These are phyloP conservation scores for Cecidostiba fungosa DNA, from an alignment of 2,888 invertebrate genomes.

Conservation along the genomic window DNA sequence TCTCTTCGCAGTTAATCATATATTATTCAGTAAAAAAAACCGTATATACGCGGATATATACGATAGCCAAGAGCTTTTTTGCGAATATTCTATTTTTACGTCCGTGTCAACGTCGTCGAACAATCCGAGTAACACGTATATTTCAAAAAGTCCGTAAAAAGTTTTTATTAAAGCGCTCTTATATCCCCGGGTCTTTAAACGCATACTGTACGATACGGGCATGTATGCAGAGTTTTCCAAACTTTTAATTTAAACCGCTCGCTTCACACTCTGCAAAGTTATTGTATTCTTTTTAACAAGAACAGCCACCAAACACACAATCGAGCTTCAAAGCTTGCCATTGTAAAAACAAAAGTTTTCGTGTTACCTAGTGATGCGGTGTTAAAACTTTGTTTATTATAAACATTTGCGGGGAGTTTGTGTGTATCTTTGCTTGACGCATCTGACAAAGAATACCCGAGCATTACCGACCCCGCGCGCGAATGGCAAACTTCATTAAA, in stretches of 20 bases:
- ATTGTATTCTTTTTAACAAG: constrained; percentile 27
- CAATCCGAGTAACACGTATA: not conserved
- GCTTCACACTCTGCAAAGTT: constrained; percentile 17
- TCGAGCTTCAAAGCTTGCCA: not conserved
- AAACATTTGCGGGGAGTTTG: constrained; percentile 28
- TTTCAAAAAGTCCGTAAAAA: constrained; percentile 19
- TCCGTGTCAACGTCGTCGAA: not conserved
- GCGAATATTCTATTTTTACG: not conserved
- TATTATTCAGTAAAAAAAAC: no score
- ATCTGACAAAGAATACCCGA: constrained; percentile 34
- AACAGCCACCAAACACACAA: not conserved
- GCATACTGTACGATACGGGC: not conserved
- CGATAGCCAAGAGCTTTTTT: no score
- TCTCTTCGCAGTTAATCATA: no score
- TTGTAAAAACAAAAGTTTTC: constrained; percentile 46
- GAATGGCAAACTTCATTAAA: constrained; percentile 18
- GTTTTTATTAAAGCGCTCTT: constrained; percentile 24
- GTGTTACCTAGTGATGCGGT: not conserved
- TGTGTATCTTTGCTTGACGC: not conserved
- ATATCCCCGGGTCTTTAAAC: constrained; percentile 6
- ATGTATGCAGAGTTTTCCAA: not conserved
- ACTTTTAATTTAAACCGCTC: constrained; percentile 39
- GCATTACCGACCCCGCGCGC: not conserved
- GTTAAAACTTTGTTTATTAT: constrained; percentile 50
- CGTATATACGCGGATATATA: no score